phyloP scores from a whole-genome alignment of 2,113 vertebrate genomes.

The Jaculus jaculus region DNA sequence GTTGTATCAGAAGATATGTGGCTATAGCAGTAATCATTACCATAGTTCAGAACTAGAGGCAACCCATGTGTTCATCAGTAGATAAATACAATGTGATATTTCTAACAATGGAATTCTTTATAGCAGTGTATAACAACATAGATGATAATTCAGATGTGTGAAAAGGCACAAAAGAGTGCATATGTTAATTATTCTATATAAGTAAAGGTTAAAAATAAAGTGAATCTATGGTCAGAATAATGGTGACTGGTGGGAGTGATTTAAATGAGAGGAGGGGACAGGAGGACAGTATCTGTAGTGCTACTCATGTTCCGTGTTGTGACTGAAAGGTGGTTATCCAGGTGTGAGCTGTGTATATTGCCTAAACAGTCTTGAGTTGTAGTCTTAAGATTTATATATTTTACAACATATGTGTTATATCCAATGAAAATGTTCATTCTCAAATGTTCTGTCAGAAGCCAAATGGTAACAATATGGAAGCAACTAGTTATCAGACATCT shows the following conservation, averaged over 20 bases:
- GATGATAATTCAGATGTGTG: background rate
- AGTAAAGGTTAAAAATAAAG: conserved; percentile 37
- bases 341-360: background rate
- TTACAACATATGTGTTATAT: background rate
- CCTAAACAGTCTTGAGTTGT: conserved; percentile 44
- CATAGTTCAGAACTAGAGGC: conserved; percentile 4
- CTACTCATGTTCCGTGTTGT: background rate
- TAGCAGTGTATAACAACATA: background rate
- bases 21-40: background rate
- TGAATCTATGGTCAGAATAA: background rate
- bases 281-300: background rate
- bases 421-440: background rate
- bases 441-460: conserved; percentile 16
- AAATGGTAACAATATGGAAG: conserved; percentile 22
- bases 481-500: background rate
- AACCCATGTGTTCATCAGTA: background rate
- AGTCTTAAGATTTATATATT: background rate
- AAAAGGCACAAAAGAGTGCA: conserved; percentile 3
- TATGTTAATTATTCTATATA: background rate
- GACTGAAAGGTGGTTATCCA: background rate
- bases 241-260: background rate
- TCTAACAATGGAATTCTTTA: background rate
- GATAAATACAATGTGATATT: conserved; percentile 13
- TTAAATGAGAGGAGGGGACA: background rate
- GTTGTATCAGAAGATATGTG: conserved; percentile 6